phyloP scores from a whole-genome alignment of 2,888 invertebrate genomes.

The Augiades crinisus region DNA sequence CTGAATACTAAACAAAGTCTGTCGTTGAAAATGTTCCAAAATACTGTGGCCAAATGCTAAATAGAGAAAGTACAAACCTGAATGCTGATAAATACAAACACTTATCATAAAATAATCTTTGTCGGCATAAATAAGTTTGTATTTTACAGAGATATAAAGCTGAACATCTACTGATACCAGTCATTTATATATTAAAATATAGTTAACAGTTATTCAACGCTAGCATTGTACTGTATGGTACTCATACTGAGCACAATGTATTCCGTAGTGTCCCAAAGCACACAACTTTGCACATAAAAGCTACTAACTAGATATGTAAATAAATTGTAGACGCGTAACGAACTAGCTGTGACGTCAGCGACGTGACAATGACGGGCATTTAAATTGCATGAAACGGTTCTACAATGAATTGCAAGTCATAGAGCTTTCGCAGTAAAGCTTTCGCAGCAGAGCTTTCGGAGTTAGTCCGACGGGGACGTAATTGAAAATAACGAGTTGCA shows the following conservation, averaged over 20 bases:
- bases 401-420: slow-evolving; percentile 28
- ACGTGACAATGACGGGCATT: slow-evolving; percentile 26
- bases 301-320: slow-evolving; percentile 17
- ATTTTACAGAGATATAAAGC: too few relatives aligned
- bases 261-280: slow-evolving; percentile 4
- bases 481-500: slow-evolving; percentile 71
- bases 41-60: too few relatives aligned
- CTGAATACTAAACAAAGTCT: too few relatives aligned
- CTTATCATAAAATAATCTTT: too few relatives aligned
- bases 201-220: neutral
- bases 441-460: slow-evolving; percentile 13
- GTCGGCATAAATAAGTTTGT: too few relatives aligned
- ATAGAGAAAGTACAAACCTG: too few relatives aligned
- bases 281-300: slow-evolving; percentile 14
- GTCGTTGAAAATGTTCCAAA: too few relatives aligned
- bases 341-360: slow-evolving; percentile 12
- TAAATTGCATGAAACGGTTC: slow-evolving; percentile 29
- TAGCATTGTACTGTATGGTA: neutral
- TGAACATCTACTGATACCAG: too few relatives aligned
- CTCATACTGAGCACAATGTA: slow-evolving; percentile 1
- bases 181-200: too few relatives aligned
- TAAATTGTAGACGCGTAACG: slow-evolving; percentile 22
- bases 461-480: slow-evolving; percentile 43
- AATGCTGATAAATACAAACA: too few relatives aligned
- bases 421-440: slow-evolving; percentile 14